Evolutionary conservation across 2,797 vertebrate genomes (phyloP).

Genomic region (Rhincodon typus): DNA sequence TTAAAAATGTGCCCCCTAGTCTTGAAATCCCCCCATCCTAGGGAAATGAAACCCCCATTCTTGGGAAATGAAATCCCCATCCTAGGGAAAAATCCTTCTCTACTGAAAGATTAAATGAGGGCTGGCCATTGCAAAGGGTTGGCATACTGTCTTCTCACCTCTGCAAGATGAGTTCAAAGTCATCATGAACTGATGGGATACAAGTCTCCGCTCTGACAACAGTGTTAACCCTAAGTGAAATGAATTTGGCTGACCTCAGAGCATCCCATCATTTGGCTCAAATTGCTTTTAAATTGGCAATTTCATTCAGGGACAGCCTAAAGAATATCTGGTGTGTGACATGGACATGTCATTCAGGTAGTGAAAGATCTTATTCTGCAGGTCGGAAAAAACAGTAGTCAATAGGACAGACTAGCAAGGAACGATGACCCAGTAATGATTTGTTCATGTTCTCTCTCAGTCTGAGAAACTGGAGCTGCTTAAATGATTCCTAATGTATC

Average conservation of each 20-base stretch:
- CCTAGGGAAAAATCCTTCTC: neutral
- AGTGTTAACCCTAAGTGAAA: neutral
- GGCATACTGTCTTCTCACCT: neutral
- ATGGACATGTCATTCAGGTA: neutral
- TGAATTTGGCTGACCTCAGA: neutral
- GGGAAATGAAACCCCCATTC: too few relatives aligned
- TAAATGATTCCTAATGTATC: too few relatives aligned
- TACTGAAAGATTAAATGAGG: conserved; percentile 9
- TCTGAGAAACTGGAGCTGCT: neutral
- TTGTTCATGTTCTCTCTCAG: neutral
- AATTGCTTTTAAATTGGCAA: conserved; percentile 32
- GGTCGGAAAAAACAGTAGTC: neutral
- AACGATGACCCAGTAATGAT: neutral
- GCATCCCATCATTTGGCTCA: neutral
- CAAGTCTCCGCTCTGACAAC: neutral
- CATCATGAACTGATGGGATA: neutral
- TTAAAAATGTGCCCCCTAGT: too few relatives aligned
- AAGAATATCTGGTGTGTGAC: neutral
- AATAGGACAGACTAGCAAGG: neutral
- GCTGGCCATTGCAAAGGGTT: neutral
- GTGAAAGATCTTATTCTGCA: neutral
- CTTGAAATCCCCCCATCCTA: too few relatives aligned
- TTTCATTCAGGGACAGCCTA: neutral
- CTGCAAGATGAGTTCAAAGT: conserved; percentile 10
- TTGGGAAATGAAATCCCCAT: too few relatives aligned